phyloP scores from a whole-genome alignment of 1,140 invertebrate species.

The Hylaeus volcanicus region DNA sequence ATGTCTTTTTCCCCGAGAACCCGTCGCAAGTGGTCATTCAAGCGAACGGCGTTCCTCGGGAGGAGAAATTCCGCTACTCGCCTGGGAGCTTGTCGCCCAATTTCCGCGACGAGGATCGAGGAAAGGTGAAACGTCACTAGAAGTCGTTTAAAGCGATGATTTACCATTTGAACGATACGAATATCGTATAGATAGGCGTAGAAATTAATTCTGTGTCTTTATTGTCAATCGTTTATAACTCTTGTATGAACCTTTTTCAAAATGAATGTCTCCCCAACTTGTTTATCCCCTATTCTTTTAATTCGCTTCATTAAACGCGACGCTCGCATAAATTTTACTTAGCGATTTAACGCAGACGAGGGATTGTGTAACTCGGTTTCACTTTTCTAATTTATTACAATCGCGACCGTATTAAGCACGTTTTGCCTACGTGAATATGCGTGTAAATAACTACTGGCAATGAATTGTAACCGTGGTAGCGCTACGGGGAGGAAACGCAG shows the following conservation, averaged over 20 bases:
- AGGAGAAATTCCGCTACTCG: slow-evolving; percentile 75
- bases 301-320: too few relatives aligned
- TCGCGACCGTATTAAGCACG: slow-evolving; percentile 3
- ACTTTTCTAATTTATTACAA: background rate
- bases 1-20: slow-evolving; percentile 78
- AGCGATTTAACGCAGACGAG: too few relatives aligned
- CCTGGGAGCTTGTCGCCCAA: slow-evolving; percentile 74
- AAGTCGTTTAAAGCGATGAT: too few relatives aligned
- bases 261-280: too few relatives aligned
- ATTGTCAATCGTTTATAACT: too few relatives aligned
- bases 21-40: slow-evolving; percentile 48
- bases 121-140: slow-evolving; percentile 32
- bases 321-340: too few relatives aligned
- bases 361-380: background rate
- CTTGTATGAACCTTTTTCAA: too few relatives aligned
- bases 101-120: slow-evolving; percentile 72
- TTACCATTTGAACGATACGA: too few relatives aligned
- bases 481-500: slow-evolving; percentile 13
- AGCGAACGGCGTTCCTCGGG: slow-evolving; percentile 63
- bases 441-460: background rate
- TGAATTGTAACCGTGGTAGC: slow-evolving; percentile 23
- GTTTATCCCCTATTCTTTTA: too few relatives aligned
- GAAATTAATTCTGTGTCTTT: too few relatives aligned
- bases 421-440: background rate
- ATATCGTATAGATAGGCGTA: too few relatives aligned